Conservation (phyloP, 2,797 vertebrate species). For the Oceanodroma leucorhoa region DNA sequence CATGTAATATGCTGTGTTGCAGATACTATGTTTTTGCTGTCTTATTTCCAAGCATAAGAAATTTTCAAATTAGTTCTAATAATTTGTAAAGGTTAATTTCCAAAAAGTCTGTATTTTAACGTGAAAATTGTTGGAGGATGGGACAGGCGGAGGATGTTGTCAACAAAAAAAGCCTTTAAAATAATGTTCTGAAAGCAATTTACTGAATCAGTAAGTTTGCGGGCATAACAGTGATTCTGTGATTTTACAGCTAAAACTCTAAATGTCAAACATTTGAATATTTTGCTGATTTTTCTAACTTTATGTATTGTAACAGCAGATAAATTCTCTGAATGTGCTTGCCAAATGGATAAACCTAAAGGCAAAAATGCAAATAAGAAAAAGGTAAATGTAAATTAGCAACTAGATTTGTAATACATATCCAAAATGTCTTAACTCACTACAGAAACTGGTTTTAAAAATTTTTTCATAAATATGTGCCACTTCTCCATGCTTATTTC, state of each 20-base stretch:
- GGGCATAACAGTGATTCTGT: background rate
- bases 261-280: background rate
- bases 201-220: background rate
- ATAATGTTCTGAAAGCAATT: background rate
- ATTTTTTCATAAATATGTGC: background rate
- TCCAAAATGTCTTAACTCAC: background rate
- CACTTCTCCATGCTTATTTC: background rate
- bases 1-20: background rate
- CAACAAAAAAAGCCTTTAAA: background rate
- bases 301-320: background rate
- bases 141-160: background rate
- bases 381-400: constrained; percentile 26
- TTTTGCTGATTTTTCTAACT: background rate
- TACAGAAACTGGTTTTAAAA: background rate
- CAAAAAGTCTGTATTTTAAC: background rate
- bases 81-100: background rate
- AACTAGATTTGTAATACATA: background rate
- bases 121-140: background rate
- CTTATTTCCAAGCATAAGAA: background rate
- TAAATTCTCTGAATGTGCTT: background rate
- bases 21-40: background rate
- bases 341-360: background rate
- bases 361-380: background rate
- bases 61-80: background rate
- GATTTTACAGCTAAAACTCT: background rate